Base-by-base conservation (phyloP, 2,888 invertebrate genomes). In the Alcis repandata region DNA sequence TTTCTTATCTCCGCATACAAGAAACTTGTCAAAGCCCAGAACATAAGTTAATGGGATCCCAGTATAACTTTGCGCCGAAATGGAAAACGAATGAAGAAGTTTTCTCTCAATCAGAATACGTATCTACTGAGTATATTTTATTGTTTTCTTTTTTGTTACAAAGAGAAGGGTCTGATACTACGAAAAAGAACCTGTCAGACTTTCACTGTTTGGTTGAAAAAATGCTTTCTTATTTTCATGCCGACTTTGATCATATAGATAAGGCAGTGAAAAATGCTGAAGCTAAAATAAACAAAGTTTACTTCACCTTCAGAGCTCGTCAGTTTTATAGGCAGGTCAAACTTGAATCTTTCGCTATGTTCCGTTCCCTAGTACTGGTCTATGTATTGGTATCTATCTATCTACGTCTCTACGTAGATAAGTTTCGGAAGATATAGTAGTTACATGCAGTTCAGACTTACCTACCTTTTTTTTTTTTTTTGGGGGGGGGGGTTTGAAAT, bases 51-150 rank as follows among this genome's bases (percentile, higher is more conserved):
- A 78, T 76, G 71, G 73, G 72, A 68, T 75, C 49, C 67, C 69
- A 46, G 64, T 69, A 68, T 77, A 82, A 79, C 70, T 82, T 82
- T 78, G 74, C 15, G 17, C 43, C 27, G 32, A 43, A 78, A 77
- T 81, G 72, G 75, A 73, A 77, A 74, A 71, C 60, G 73, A 76
- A 75, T 74, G 69, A 64, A 63, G 49, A 76, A 76, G 69, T 79
- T 79, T 63, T 41, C 63, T 36, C 68, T 68, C 62, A 63, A 70
- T 69, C 71, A 53, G 13, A 59, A 59, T 32, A 15, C 33, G 27
- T 20, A 52, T 15, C 17, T 41, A 41, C 36, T 22, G 13, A n/a
- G 45, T 46, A 46, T 13, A n/a, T 19, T 6, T 17, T 36, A 36
- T 32, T 36, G 36, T 51, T 36, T 36, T 19, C 3, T 51, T 51